Base-by-base conservation (phyloP, 2,888 invertebrate species). In the Microdon myrmicae region DNA sequence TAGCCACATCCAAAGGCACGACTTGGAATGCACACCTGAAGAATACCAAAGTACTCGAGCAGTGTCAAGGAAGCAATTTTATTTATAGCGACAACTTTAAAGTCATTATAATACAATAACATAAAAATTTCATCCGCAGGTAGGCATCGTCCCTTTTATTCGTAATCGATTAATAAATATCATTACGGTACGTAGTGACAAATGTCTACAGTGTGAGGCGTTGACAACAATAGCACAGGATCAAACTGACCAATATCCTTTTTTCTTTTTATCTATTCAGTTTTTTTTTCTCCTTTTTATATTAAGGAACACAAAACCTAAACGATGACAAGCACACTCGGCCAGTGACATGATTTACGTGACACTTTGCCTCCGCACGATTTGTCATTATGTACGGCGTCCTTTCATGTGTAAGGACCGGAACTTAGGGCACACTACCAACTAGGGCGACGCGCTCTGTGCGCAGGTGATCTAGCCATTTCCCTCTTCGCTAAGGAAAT, bases 381-480 rank as follows among this genome's bases (percentile, higher is more conserved):
- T 64, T 64, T 64, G 58, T 64, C 58, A 64, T 53, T 64, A 64
- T 47, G 51, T 53, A 47, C 64, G 64, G 64, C 31, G 43, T 64
- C 64, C 64, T 64, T 64, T 64, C 49, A 41, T 64, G 51, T 39
- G 23, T 32, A 8, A 58, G 51, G 64, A 58, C 61, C 58, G 58
- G 58, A 64, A 64, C 51, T 64, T 58, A 37, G 26, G 41, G 64
- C 51, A 35, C 49, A 39, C 38, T 19, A 8, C 17, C 16, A 23
- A n/a, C n/a, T n/a, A n/a, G n/a, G n/a, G n/a, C n/a, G n/a, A n/a
- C n/a, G n/a, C n/a, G n/a, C n/a, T n/a, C n/a, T n/a, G n/a, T n/a
- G n/a, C n/a, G n/a, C n/a, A n/a, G n/a, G n/a, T n/a, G n/a, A n/a
- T n/a, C n/a, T n/a, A n/a, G n/a, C n/a, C n/a, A n/a, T n/a, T n/a